Evolutionary conservation across 2,113 vertebrate genomes (phyloP), one percentile per base, ranked within the genome.

Genomic region (Echinops telfairi): DNA sequence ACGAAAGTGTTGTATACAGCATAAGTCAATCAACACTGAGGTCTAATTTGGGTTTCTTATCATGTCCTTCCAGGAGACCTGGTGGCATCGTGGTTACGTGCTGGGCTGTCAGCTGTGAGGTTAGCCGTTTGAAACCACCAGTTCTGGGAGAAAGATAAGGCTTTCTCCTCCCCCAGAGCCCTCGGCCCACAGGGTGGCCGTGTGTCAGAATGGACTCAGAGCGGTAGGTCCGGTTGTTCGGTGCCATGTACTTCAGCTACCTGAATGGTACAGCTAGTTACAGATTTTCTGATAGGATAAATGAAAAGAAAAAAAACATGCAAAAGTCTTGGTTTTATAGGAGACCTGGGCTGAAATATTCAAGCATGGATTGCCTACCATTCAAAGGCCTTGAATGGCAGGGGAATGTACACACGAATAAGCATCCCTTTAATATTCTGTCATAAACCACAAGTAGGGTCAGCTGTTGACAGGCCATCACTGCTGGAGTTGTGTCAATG

Each of bases 401-500:
- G 22, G 53, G 20, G 7, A 40, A 71, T 6, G 4, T 33, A n/a
- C 3, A 1, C 33, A 89, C 33, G 70, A 84, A 29, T 27, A 36
- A 40, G 23, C 3, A 1, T 57, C 2, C 33, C 10, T 70, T 83
- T 29, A 66, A 33, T 73, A 6, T 78, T 80, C 33, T 95, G 53
- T 20, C 23, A 3, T 20, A 68, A 71, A 86, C 14, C 15, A n/a
- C 53, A 64, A 3, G 19, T 27, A 92, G 85, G 71, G 62, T 33
- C 58, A 84, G 33, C 60, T 75, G 22, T 70, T 60, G 9, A 36
- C 57, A 31, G 14, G 43, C 27, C 33, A 27, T 43, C 70, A 64
- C 14, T 78, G 77, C 19, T 22, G 10, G 81, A 91, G 43, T 81
- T 94, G 33, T 73, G n/a, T 70, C n/a, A 81, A 81, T 95, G 73